These are phyloP conservation scores for Gallinago stenura DNA, from an alignment of 2,797 vertebrate genomes.

Conservation along the genomic window DNA sequence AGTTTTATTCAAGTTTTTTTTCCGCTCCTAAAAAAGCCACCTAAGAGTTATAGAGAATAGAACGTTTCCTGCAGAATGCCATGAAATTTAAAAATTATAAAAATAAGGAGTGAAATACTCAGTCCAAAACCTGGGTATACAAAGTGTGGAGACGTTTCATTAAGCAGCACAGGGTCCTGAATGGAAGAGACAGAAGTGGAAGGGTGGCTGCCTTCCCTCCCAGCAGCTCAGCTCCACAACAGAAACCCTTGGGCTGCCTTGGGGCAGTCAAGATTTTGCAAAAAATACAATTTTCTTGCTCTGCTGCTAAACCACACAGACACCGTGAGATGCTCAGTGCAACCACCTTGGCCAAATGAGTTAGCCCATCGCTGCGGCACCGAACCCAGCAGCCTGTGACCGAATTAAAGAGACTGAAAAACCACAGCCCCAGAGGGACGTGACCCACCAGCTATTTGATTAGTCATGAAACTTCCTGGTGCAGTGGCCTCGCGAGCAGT, in stretches of 20 bases:
- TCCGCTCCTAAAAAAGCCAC: neutral
- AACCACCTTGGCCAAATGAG: neutral
- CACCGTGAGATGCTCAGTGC: neutral
- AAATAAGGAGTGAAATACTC: neutral
- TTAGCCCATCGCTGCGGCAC: neutral
- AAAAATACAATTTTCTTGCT: neutral
- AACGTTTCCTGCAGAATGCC: neutral
- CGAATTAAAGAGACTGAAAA: neutral
- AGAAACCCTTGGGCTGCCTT: neutral
- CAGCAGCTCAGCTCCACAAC: neutral
- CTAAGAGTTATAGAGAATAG: neutral
- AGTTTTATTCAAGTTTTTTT: neutral
- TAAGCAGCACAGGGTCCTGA: neutral
- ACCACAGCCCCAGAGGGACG: rapidly evolving
- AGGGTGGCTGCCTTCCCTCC: neutral
- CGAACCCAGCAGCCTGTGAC: neutral
- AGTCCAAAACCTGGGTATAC: neutral
- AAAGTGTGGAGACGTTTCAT: rapidly evolving
- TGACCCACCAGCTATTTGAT: neutral
- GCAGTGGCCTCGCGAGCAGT: neutral
- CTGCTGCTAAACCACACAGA: neutral
- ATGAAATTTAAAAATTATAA: neutral
- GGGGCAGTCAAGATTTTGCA: neutral
- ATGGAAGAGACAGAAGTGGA: neutral
- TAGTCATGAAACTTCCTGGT: neutral